phyloP scores from a whole-genome alignment of 2,888 invertebrate genomes.

The Ophioninae sp. region DNA sequence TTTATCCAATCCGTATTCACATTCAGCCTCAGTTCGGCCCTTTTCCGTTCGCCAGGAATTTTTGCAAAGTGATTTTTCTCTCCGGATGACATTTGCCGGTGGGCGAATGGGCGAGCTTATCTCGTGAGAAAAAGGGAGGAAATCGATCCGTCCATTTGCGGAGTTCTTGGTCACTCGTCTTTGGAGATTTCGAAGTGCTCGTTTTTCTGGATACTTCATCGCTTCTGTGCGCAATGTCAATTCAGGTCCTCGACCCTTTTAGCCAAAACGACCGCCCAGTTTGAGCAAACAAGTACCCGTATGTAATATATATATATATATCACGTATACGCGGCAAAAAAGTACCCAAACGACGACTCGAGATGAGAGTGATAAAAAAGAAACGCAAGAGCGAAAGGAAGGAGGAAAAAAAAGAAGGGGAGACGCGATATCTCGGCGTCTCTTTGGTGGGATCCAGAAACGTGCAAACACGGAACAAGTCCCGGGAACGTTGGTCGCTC shows the following conservation, averaged over 20 bases:
- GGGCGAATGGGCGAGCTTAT: too few species aligned
- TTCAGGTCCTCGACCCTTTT: conserved; percentile 57
- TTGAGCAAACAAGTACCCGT: conserved; percentile 23
- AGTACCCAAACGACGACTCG: conserved; percentile 47
- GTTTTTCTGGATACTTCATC: conserved; percentile 1
- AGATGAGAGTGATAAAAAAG: conserved; percentile 46
- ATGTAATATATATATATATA: neutral
- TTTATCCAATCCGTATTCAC: too few species aligned
- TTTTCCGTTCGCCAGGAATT: too few species aligned
- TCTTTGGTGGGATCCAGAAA: conserved; percentile 56
- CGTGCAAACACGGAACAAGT: conserved; percentile 60
- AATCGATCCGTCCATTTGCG: too few species aligned
- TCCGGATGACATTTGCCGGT: too few species aligned
- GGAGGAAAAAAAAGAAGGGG: conserved; percentile 30
- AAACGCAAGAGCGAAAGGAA: conserved; percentile 20
- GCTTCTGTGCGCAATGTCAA: conserved; percentile 27
- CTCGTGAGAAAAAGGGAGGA: too few species aligned
- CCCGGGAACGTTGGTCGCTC: conserved; percentile 46
- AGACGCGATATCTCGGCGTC: conserved; percentile 40
- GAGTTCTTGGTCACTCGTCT: too few species aligned
- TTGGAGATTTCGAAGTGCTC: neutral
- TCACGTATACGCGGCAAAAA: conserved; percentile 35
- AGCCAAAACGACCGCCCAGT: conserved; percentile 36
- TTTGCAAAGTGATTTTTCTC: too few species aligned
- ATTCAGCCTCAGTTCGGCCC: too few species aligned